Base-by-base conservation (phyloP, 2,113 vertebrate genomes). In the Elgaria multicarinata region DNA sequence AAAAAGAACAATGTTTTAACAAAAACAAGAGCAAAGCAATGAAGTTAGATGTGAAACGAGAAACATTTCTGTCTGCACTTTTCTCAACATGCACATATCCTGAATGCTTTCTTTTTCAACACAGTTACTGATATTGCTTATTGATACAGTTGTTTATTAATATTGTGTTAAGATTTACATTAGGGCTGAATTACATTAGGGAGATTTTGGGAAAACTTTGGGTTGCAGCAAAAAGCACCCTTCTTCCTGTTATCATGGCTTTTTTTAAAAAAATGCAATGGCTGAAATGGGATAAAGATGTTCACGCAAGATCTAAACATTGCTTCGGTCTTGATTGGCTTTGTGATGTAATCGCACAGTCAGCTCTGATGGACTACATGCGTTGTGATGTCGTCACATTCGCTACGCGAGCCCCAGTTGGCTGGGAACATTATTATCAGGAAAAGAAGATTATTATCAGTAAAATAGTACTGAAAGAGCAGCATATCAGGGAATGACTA, bases 1-100 rank as follows among this genome's bases (percentile, higher is more conserved):
- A 83, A 74, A n/a, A 55, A 91, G n/a, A 89, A 93, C 0, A 78
- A 84, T 0, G 22, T 58, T 84, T 91, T 31, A 83, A 66, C 28
- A 67, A 62, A 86, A 66, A 16, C 1, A 18, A 93, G 39, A 92
- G 82, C 53, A 93, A 89, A 92, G 1, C 88, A 20, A 55, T 0
- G 0, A 90, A 93, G 0, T 94, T 90, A 75, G 4, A 46, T 0
- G 0, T 53, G 55, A 55, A 71, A 69, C 28, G 3, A 69, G 28
- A 28, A 67, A 3, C 1, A 46, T 26, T 62, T 18, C 0, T n/a
- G 28, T 0, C 28, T 20, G 0, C 5, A 24, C 42, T 22, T 66
- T 66, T 66, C 62, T 39, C n/a, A n/a, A 20, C 28, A 24, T 3
- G 46, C 9, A 12, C 1, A 9, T 22, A 69, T 31, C 62, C 22